A percentile compares a stretch with the other conserved stretches of the same genome.
These are phyloP conservation scores for Epinephelus fuscoguttatus DNA, from an alignment of 2,113 vertebrate genomes.

Conservation along the genomic window DNA sequence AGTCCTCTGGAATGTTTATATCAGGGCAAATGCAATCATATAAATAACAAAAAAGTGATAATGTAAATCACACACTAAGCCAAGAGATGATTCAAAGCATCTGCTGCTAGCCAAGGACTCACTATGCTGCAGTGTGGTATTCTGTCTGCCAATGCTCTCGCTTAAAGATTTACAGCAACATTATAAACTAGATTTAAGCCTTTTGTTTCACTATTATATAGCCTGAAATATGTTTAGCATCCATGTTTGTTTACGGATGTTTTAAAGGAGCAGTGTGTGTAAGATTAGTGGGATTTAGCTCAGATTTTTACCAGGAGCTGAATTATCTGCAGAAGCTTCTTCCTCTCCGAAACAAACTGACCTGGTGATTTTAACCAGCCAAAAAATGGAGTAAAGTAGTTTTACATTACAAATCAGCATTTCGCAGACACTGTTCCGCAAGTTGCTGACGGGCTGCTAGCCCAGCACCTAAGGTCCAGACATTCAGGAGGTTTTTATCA, in stretches of 20 bases:
- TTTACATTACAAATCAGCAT: no score
- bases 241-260: background rate
- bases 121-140: background rate
- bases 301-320: no score
- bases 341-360: no score
- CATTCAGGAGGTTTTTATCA: no score
- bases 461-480: no score
- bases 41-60: conserved; percentile 48
- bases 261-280: no score
- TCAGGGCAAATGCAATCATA: conserved; percentile 15
- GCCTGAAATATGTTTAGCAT: background rate
- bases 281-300: no score
- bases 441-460: no score
- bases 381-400: no score
- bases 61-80: conserved; percentile 31
- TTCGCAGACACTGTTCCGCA: no score
- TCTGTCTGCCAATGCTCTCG: background rate
- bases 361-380: no score
- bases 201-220: background rate
- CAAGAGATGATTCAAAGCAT: conserved; percentile 27
- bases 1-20: conserved; percentile 39
- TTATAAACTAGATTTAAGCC: background rate
- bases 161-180: background rate
- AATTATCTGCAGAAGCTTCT: no score
- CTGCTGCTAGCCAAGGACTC: background rate